Evolutionary conservation across 2,113 vertebrate genomes (phyloP).

Genomic region (Thymallus thymallus): DNA sequence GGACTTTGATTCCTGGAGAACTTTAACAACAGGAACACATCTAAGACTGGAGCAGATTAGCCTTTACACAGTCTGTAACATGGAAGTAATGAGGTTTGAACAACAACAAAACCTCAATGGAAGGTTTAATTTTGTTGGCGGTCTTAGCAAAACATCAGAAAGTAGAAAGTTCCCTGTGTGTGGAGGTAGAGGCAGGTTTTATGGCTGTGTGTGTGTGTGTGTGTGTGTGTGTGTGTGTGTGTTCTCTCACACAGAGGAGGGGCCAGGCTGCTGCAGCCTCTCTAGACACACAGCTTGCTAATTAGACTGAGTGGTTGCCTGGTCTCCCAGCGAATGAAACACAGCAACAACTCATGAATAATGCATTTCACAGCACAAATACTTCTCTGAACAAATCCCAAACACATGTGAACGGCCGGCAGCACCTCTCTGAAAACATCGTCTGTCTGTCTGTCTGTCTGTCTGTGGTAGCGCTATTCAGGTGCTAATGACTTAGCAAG

Average conservation of each 20-base stretch:
- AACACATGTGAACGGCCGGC: conserved; percentile 37
- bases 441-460: not conserved
- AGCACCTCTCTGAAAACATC: conserved; percentile 43
- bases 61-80: conserved; percentile 24
- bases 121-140: not conserved
- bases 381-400: conserved; percentile 45
- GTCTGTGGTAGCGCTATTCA: conserved; percentile 31
- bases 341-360: conserved; percentile 51
- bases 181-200: not conserved
- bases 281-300: conserved; percentile 40
- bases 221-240: conserved; percentile 8
- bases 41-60: conserved; percentile 11
- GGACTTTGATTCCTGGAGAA: conserved; percentile 22
- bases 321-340: conserved; percentile 29
- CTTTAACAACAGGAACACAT: conserved; percentile 22
- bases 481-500: conserved; percentile 51
- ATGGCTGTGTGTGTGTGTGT: not conserved
- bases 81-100: conserved; percentile 22
- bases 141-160: conserved; percentile 31
- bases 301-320: conserved; percentile 53
- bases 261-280: conserved; percentile 29
- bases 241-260: conserved; percentile 24
- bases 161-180: not conserved
- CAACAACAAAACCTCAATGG: not conserved
- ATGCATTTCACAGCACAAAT: conserved; percentile 53